Conservation (phyloP, 2,113 vertebrate genomes). For the Genyomyrus donnyi region DNA sequence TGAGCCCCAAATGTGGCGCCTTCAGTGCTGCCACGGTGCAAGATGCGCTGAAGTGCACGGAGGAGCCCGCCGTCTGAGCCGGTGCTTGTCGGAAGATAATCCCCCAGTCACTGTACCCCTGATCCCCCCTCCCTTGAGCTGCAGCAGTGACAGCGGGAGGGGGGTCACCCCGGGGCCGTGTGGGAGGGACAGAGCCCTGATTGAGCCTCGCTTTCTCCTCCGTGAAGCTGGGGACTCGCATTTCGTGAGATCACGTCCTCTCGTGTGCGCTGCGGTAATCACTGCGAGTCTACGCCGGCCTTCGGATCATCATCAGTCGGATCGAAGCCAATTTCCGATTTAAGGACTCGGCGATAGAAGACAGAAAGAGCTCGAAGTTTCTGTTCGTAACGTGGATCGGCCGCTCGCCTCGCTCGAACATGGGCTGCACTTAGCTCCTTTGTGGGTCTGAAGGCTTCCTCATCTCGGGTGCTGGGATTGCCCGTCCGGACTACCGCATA, state of each 20-base stretch:
- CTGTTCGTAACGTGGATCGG: background rate
- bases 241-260: conserved; percentile 36
- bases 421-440: conserved; percentile 28
- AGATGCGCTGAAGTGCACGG: background rate
- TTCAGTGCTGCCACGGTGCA: background rate
- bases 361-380: background rate
- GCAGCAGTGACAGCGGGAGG: background rate
- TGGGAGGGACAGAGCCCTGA: conserved; percentile 30
- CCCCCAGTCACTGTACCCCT: background rate
- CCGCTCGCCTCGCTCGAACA: conserved; percentile 12
- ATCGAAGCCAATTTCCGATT: conserved; percentile 23
- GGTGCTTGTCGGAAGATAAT: background rate
- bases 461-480: background rate
- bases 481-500: background rate
- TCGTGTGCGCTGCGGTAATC: conserved; percentile 23
- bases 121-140: background rate
- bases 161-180: conserved; percentile 4
- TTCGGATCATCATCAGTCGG: conserved; percentile 8
- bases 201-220: background rate
- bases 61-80: background rate
- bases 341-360: background rate
- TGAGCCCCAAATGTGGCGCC: background rate
- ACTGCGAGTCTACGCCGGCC: conserved; percentile 19
- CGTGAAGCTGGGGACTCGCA: conserved; percentile 19
- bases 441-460: conserved; percentile 21